Evolutionary conservation across 2,797 vertebrate species (phyloP), one percentile per base, ranked within the genome.

Genomic region (Coregonus suidteri): DNA sequence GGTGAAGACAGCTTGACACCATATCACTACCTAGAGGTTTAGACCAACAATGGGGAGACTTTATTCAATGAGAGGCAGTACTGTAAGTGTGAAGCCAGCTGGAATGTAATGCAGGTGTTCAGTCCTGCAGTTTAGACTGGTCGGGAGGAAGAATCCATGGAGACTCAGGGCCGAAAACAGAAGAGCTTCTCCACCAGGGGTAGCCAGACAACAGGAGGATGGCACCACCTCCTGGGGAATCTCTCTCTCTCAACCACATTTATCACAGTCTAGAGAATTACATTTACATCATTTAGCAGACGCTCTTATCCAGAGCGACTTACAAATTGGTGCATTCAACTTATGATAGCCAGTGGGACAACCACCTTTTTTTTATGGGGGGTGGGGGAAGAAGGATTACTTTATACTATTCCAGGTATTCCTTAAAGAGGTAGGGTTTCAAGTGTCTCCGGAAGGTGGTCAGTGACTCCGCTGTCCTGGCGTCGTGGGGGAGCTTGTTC

Each of bases 151-250:
- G 18, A 41, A 70, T 37, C 68, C 37, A 20, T 51, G 34, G 11
- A 35, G 14, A 73, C 77, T 67, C 7, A 73, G 74, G 67, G 75
- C 68, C 37, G n/a, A 47, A 18, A 13, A 62, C 25, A 71, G 62
- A 37, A 81, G 59, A 80, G 25, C 25, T 91, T 83, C 78, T 89
- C 90, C 91, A 90, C 88, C 87, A 91, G 88, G 87, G 89, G 88
- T 90, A 87, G 86, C 89, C 88, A 59, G 41, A 41, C 3, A 69
- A 69, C 66, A 7, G 66, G 13, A 37, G 15, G 31, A 68, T 35
- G 37, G 31, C 34, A 68, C 66, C 66, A 68, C 31, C 34, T 18
- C 31, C 34, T 37, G 66, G 66, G 16, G 66, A 68, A 11, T 66
- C 30, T 31, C 35, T 25, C 25, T 70, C 37, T 41, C 7, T 51